Base-by-base conservation (phyloP, 2,113 vertebrate genomes). In the Kryptolebias marmoratus region DNA sequence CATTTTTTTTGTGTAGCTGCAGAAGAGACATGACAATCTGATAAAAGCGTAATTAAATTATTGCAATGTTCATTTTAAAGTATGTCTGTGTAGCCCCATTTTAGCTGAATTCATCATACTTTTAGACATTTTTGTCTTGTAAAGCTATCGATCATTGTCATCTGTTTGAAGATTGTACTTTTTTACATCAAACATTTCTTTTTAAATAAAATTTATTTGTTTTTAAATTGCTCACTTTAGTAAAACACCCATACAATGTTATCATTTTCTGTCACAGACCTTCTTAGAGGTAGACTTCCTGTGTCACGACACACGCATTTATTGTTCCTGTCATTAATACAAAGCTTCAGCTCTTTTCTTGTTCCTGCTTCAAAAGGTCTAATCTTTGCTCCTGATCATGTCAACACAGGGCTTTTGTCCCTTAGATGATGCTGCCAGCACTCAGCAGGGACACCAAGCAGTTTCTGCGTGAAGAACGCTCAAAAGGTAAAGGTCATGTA, bases 381-480 rank as follows among this genome's bases (percentile, higher is more conserved):
- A 71, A 88, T 84, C 77, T 76, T 50, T 57, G 56, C 69, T 78
- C 56, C 27, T 31, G 18, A 84, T 82, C 56, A 32, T 10, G 49
- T 75, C 81, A 73, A 71, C 68, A 65, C 52, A 44, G 61, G 36
- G 45, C 47, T 49, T 27, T 16, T 27, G n/a, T 18, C 71, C 50
- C 45, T 85, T 22, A 68, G 82, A 80, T 65, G 77, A 49, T 12
- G 22, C n/a, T 63, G 80, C 83, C 80, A 84, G 68, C 7, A 18
- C 48, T 15, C 65, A 45, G 64, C 70, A 28, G 71, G 80, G 71
- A 58, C 55, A 68, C 54, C 63, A 18, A 56, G 53, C 14, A 12
- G 28, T 53, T 80, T 27, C 44, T 32, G 39, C 4, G 9, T 15
- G 52, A 32, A 58, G 27, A 47, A n/a, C 42, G 62, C 55, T 3